phyloP scores from a whole-genome alignment of 2,797 vertebrate species.

The Lacerta bilineata region DNA sequence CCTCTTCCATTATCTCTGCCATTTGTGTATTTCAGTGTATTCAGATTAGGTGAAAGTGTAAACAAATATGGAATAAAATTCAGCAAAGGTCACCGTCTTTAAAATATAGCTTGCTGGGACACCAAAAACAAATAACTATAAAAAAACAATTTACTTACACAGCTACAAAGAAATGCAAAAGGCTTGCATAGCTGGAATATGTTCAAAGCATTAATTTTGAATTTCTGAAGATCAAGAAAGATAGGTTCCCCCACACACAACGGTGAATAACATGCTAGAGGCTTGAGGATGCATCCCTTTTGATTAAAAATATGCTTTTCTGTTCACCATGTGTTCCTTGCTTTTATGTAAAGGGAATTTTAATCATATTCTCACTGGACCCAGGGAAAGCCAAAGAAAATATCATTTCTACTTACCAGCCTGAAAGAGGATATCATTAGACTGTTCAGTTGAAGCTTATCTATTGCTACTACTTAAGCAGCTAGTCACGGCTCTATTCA shows the following conservation, averaged over 20 bases:
- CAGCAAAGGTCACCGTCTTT: background rate
- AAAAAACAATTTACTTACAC: background rate
- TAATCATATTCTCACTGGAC: conserved; percentile 64
- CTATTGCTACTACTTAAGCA: conserved; percentile 69
- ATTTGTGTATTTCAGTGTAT: background rate
- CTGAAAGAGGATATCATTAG: conserved; percentile 72
- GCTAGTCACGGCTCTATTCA: conserved; percentile 68
- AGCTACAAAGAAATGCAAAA: conserved; percentile 45
- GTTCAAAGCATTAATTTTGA: conserved; percentile 45
- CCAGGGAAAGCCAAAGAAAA: conserved; percentile 70
- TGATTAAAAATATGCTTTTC: conserved; percentile 63
- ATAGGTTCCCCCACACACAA: conserved; percentile 33
- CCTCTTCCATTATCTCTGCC: background rate
- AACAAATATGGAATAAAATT: conserved; percentile 5
- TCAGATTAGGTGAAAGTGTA: background rate
- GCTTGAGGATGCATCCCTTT: conserved; percentile 35
- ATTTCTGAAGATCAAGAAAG: conserved; percentile 68
- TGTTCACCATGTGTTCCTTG: conserved; percentile 64
- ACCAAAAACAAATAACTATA: background rate
- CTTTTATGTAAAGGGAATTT: conserved; percentile 66
- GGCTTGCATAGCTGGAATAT: conserved; percentile 4
- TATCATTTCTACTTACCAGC: conserved; percentile 67
- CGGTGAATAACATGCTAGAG: conserved; percentile 48
- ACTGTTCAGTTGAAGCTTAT: conserved; percentile 72
- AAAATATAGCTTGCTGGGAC: background rate